These are phyloP conservation scores for Melitaea cinxia DNA, from an alignment of 1,140 invertebrate species.

Conservation along the genomic window DNA sequence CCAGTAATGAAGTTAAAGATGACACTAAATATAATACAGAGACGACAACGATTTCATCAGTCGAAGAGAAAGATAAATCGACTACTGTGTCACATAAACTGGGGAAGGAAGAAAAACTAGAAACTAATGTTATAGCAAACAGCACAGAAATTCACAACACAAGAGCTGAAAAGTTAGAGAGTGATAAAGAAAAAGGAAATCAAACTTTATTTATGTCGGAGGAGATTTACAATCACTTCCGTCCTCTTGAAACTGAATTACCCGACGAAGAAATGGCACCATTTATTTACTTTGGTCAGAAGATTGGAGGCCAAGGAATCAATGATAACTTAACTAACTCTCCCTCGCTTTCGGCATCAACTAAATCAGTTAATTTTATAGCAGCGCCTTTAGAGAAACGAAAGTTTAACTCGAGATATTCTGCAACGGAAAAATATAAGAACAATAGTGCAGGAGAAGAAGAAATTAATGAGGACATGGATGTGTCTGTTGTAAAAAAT, in stretches of 20 bases:
- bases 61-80: conserved; percentile 44
- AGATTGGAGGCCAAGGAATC: conserved; percentile 77
- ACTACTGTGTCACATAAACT: conserved; percentile 36
- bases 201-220: conserved; percentile 82
- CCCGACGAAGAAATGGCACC: conserved; percentile 86
- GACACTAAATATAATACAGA: conserved; percentile 47
- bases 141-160: conserved; percentile 61
- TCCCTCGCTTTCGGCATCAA: conserved; percentile 75
- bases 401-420: conserved; percentile 79
- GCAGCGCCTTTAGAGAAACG: conserved; percentile 78
- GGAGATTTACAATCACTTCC: conserved; percentile 84
- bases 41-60: conserved; percentile 39
- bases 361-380: conserved; percentile 79
- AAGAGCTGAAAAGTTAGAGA: conserved; percentile 60
- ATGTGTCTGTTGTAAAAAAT: conserved; percentile 80
- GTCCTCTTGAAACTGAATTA: conserved; percentile 84
- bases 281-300: conserved; percentile 87
- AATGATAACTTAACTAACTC: conserved; percentile 74
- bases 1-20: conserved; percentile 57
- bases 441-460: conserved; percentile 75
- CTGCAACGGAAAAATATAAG: conserved; percentile 76
- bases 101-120: conserved; percentile 57
- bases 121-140: conserved; percentile 61
- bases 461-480: conserved; percentile 81
- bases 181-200: conserved; percentile 70